Conservation (phyloP, 2,113 vertebrate genomes). For the Potamarius usumacintae region DNA sequence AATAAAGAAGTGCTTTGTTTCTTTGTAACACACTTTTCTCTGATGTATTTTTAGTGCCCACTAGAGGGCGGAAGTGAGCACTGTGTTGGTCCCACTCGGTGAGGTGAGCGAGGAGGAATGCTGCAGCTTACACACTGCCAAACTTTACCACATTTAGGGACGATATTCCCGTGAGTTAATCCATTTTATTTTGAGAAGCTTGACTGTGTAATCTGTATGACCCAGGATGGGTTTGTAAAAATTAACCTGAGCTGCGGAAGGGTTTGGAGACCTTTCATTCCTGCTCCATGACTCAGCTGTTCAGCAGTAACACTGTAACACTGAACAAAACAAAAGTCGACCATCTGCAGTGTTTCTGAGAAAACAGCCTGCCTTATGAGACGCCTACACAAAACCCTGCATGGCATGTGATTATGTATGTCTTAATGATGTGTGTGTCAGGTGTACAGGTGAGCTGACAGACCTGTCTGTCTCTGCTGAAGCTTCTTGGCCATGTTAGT, state of each 20-base stretch:
- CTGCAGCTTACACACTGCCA: conserved; percentile 26
- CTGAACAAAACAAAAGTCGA: background rate
- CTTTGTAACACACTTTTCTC: background rate
- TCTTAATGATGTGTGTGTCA: too few relatives aligned
- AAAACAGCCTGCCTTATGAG: background rate
- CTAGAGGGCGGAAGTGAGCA: conserved; percentile 19
- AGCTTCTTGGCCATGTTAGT: background rate
- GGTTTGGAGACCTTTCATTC: background rate
- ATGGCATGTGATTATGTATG: too few relatives aligned
- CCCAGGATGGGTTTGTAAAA: background rate
- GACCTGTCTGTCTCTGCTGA: background rate
- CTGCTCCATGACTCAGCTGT: conserved; percentile 51
- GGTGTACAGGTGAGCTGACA: background rate
- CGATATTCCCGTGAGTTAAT: conserved; percentile 44
- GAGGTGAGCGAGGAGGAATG: conserved; percentile 9
- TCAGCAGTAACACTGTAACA: background rate
- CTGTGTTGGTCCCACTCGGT: background rate
- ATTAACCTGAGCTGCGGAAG: background rate
- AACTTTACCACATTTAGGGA: conserved; percentile 22
- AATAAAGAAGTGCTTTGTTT: too few relatives aligned
- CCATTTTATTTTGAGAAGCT: conserved; percentile 11
- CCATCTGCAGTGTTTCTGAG: background rate
- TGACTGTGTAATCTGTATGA: background rate
- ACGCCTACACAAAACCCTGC: background rate
- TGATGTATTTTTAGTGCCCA: conserved; percentile 15